Percentiles rank a stretch among this genome's conserved stretches.
phyloP scores from a whole-genome alignment of 2,797 vertebrate species.

The Leptatherina wallacei region DNA sequence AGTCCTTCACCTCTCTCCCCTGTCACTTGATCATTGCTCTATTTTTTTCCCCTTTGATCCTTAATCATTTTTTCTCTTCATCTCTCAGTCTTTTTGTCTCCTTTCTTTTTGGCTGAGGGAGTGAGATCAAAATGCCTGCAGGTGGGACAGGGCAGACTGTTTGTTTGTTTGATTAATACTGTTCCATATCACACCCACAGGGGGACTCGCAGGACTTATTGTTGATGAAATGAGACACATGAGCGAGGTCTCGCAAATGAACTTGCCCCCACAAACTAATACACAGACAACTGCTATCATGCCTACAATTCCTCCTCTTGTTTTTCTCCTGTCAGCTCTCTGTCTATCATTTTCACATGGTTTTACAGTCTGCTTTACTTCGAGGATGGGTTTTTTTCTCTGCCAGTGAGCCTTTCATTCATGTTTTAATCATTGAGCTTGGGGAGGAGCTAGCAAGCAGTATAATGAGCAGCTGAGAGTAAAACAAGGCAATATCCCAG shows the following conservation, averaged over 20 bases:
- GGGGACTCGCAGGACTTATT: slow-evolving; percentile 39
- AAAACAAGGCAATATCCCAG: slow-evolving; percentile 65
- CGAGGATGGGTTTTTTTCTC: slow-evolving; percentile 31
- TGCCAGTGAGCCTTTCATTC: slow-evolving; percentile 48
- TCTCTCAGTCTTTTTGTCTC: slow-evolving; percentile 12
- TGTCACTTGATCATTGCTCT: slow-evolving; percentile 42
- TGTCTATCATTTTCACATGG: slow-evolving; percentile 18
- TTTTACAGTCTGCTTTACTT: slow-evolving; percentile 37
- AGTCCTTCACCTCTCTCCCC: slow-evolving; percentile 36
- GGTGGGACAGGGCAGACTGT: slow-evolving; percentile 47
- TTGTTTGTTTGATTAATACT: slow-evolving; percentile 67
- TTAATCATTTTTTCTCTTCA: slow-evolving; percentile 26
- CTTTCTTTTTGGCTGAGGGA: slow-evolving; percentile 40
- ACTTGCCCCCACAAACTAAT: slow-evolving; percentile 11
- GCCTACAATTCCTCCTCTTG: slow-evolving; percentile 12
- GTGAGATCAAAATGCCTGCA: slow-evolving; percentile 57
- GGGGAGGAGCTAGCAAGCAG: slow-evolving; percentile 47
- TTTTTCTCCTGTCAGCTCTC: slow-evolving; percentile 10
- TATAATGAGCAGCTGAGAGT: slow-evolving; percentile 75
- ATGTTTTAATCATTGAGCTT: slow-evolving; percentile 77
- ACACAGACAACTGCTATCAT: slow-evolving; percentile 12
- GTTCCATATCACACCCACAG: slow-evolving; percentile 28
- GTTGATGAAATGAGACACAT: slow-evolving; percentile 43
- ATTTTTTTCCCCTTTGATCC: slow-evolving; percentile 29
- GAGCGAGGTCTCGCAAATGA: slow-evolving; percentile 9